Evolutionary conservation across 37 sponge, comb jelly and placozoan genomes (phyloP), one percentile per base, ranked within the genome.

Genomic region (Cladorhizidae sp.): DNA sequence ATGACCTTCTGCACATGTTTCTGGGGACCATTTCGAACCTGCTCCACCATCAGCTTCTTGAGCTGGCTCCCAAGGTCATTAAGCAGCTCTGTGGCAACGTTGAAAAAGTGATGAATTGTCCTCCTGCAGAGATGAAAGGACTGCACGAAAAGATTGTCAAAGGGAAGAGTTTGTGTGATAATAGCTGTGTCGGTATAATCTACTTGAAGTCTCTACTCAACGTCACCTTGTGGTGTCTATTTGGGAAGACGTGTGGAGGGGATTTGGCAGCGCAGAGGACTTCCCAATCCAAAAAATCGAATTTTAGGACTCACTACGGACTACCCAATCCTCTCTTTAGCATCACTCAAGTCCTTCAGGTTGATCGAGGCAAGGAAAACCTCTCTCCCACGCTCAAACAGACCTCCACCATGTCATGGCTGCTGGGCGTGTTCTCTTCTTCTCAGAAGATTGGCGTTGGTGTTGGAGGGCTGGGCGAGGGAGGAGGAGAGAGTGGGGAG

Each of bases 341-440:
- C 12, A 17, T 49, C 3, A 37, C 29, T 20, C 35, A 33, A 20
- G 42, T 80, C 5, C 21, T 20, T 0, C 45, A 70, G 5, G 18
- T 31, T 2, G 72, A 62, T 5, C 43, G 72, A 8, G 3, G 63
- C 15, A 70, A 73, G 31, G 54, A 43, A 0, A 26, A 45, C 0
- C 51, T 57, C 15, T 45, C 77, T 37, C 77, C 85, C 31, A 18
- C 71, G 15, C 55, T 28, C 42, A 81, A 77, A 35, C 78, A 70
- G 65, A 61, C 78, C 2, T 82, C 83, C 9, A 59, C 77, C 1
- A 70, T 88, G 56, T 23, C 88, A 1, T 88, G 88, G 88, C 73
- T 88, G 17, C 52, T 88, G 58, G 78, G 83, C 3, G 73, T 81
- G 17, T 71, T 82, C 40, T 72, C 82, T 50, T 43, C 57, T 6